phyloP scores from a whole-genome alignment of 2,113 vertebrate genomes.

The Desmodus rotundus region DNA sequence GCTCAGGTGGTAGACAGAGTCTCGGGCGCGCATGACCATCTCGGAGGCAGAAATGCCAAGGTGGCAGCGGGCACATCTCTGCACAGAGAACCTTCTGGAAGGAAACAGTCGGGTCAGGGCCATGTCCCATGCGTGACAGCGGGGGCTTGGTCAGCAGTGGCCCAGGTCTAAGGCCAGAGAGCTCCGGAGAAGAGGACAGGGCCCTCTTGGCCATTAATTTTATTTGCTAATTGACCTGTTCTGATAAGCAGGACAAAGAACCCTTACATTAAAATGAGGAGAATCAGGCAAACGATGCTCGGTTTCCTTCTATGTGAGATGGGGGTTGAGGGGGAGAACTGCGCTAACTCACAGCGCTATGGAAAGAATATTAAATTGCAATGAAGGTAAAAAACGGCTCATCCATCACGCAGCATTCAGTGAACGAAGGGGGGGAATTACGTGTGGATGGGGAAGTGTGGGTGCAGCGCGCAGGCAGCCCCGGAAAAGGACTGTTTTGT shows the following conservation, averaged over 20 bases:
- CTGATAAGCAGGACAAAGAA: background rate
- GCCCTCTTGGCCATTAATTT: background rate
- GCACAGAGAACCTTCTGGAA: conserved; percentile 99
- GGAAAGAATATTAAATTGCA: background rate
- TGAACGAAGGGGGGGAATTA: background rate
- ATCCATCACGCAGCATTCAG: background rate
- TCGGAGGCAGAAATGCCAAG: conserved; percentile 99
- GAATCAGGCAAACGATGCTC: background rate
- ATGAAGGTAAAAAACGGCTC: background rate
- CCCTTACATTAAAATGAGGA: background rate
- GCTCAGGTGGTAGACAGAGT: conserved; percentile 98
- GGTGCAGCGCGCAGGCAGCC: background rate
- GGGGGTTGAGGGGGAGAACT: background rate
- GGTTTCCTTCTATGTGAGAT: background rate
- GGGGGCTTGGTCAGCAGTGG: background rate
- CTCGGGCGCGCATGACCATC: conserved; percentile 99
- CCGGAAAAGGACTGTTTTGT: background rate
- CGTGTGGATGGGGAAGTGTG: background rate
- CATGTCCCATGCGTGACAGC: background rate
- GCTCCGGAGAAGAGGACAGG: background rate
- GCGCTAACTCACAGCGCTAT: background rate
- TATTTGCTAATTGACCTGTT: background rate
- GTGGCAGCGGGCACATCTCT: conserved; percentile 99
- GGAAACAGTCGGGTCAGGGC: conserved; percentile 75
- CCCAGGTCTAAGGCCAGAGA: background rate